Conservation (phyloP, 2,888 invertebrate species). For the Lomographa bimaculata region DNA sequence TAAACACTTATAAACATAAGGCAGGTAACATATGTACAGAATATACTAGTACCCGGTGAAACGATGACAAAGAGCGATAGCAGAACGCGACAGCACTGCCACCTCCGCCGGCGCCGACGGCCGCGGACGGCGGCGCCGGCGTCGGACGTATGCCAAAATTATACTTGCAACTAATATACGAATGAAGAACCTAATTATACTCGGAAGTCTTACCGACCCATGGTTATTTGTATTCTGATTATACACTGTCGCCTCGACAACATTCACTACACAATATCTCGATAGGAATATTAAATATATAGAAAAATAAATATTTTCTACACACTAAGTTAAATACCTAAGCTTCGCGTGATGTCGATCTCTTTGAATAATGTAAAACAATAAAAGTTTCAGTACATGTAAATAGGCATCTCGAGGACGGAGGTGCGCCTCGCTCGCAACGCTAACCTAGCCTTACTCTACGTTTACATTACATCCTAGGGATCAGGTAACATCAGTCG, state of each 20-base stretch:
- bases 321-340: constrained; percentile 81
- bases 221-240: constrained; percentile 43
- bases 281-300: constrained; percentile 72
- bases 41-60: constrained; percentile 75
- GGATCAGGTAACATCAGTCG: constrained; percentile 83
- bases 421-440: constrained; percentile 71
- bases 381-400: constrained; percentile 61
- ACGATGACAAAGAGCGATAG: constrained; percentile 78
- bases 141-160: constrained; percentile 5
- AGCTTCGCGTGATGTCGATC: constrained; percentile 79
- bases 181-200: constrained; percentile 63
- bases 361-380: constrained; percentile 65
- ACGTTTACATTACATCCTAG: constrained; percentile 76
- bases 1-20: constrained; percentile 81
- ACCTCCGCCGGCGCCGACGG: constrained; percentile 21
- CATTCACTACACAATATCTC: constrained; percentile 83
- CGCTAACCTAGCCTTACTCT: constrained; percentile 72
- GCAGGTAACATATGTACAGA: constrained; percentile 81
- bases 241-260: constrained; percentile 77
- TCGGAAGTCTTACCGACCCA: constrained; percentile 41
- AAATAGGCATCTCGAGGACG: constrained; percentile 79
- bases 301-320: constrained; percentile 84
- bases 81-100: constrained; percentile 50
- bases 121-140: constrained; percentile 26
- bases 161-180: constrained; percentile 57